Evolutionary conservation across 37 sponge, comb jelly and placozoan species (phyloP), one percentile per base, ranked within the genome.

Genomic region (Tethya wilhelma): DNA sequence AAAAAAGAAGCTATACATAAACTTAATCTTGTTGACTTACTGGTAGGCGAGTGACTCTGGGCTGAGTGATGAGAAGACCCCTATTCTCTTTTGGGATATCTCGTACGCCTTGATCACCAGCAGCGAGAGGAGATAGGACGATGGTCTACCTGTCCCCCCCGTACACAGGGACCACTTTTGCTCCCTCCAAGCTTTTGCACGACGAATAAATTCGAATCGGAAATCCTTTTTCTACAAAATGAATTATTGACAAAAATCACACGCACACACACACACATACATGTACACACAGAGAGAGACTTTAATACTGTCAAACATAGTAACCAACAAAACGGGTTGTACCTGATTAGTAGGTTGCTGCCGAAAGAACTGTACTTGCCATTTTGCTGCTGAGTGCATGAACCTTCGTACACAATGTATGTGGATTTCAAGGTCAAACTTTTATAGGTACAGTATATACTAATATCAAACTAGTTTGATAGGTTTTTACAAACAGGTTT

Each of bases 111-210:
- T 37, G 59, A 73, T 25, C 7, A 86, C 87, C 41, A 86, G 74
- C 37, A 86, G 56, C 5, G 73, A 62, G 26, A 85, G 44, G 36
- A 85, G 72, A 26, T 85, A 85, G 49, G 78, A 66, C n/a, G 80
- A 73, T 9, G 85, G 85, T 33, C 71, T 76, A 29, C 85, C 85
- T 49, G 29, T 40, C 29, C 42, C 57, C 1, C 42, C 60, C 9
- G 68, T 57, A 25, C 58, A 58, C 59, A n/a, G 59, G 4, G 42
- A 9, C 38, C 78, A 86, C 46, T 64, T 44, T 5, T 44, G 38
- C 17, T 86, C 86, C 53, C 86, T 77, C 91, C 91, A 91, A 12
- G 70, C 82, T 64, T 91, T 91, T 34, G 71, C 86, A 33, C 83
- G 53, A 38, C 63, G 60, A 69, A 86, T 91, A 36, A 78, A 75